phyloP scores from a whole-genome alignment of 2,888 invertebrate species.

The Autographa pulchrina region DNA sequence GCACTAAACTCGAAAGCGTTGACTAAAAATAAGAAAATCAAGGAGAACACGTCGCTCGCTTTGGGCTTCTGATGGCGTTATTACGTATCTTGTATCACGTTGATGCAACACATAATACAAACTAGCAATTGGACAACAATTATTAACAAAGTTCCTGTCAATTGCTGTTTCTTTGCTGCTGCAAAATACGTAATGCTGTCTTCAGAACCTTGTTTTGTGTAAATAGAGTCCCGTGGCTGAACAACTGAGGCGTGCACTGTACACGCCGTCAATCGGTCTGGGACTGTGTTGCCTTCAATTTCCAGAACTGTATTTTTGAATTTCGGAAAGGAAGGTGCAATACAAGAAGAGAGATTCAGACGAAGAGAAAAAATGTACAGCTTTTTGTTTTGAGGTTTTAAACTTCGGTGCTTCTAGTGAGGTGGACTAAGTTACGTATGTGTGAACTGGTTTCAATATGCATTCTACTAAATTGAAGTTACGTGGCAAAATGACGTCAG shows the following conservation, averaged over 20 bases:
- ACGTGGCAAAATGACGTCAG: no score
- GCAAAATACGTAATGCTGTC: conserved; percentile 11
- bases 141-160: no score
- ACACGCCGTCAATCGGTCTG: conserved; percentile 42
- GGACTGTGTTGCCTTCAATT: conserved; percentile 37
- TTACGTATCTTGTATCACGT: no score
- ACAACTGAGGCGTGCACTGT: conserved; percentile 37
- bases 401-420: neutral
- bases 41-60: conserved; percentile 48
- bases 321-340: conserved; percentile 19
- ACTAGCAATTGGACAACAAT: no score
- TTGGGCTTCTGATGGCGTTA: conserved; percentile 51
- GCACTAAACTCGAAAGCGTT: conserved; percentile 53
- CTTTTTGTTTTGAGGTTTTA: neutral
- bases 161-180: no score
- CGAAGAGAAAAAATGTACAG: neutral
- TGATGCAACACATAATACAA: no score
- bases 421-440: no score
- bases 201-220: conserved; percentile 60
- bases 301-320: conserved; percentile 27
- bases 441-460: no score
- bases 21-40: conserved; percentile 61
- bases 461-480: no score
- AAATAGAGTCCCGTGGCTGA: conserved; percentile 59
- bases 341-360: neutral